Base-by-base conservation (phyloP, 1,140 invertebrate genomes). In the Ceratitis capitata region DNA sequence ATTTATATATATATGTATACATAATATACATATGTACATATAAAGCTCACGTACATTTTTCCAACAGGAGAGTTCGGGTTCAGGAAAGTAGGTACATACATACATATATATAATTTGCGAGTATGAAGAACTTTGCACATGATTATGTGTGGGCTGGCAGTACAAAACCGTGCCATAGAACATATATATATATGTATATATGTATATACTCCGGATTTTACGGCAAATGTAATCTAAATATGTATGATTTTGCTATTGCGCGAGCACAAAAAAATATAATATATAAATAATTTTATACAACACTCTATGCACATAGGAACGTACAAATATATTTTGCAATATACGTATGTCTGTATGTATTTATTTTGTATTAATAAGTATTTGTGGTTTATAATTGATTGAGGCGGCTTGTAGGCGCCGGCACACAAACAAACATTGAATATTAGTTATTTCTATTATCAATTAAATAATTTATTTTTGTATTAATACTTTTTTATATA, bases 311-410 rank as follows among this genome's bases (percentile, higher is more conserved):
- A 53, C 7, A 19, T 53, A 53, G 5, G 12, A 47, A n/a, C 3
- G 7, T n/a, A 47, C 16, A 53, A n/a, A 7, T 23, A 56, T 9
- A 56, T 56, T n/a, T 19, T n/a, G n/a, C n/a, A n/a, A 56, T 56
- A 53, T 53, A n/a, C 6, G n/a, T 53, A 2, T 53, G 23, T 23
- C 19, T n/a, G 10, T 39, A 19, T 35, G 16, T 69, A 69, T 35
- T 35, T 69, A 69, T 69, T 69, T 16, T 35, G 29, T 69, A 69
- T 69, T 69, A 69, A 69, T 35, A 69, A 35, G 61, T 69, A 69
- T 69, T 69, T 69, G 69, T 78, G 69, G 69, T 78, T 78, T 78
- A 39, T 78, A 78, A 78, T 78, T 78, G 69, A 78, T 78, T 78
- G 39, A 78, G 39, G 69, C 69, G 69, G 69, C 69, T 42, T 78